Conservation (phyloP, 2,888 invertebrate species). For the Cinara cedri region DNA sequence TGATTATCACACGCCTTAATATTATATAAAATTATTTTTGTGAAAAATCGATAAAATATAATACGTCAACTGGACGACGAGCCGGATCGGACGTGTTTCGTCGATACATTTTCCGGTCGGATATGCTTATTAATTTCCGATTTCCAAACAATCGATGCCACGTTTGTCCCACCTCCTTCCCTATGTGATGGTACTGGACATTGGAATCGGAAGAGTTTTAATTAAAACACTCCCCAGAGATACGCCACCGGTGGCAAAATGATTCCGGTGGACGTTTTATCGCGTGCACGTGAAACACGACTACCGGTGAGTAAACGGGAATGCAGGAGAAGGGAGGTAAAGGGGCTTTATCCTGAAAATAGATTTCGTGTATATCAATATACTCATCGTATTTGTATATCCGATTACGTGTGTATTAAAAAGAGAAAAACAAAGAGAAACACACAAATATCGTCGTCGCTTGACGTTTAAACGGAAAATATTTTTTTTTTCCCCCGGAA, state of each 20-base stretch:
- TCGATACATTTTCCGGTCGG: constrained; percentile 19
- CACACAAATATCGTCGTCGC: too few species aligned
- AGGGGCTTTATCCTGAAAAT: too few species aligned
- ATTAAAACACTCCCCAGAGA: constrained; percentile 18
- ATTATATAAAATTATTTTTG: too few species aligned
- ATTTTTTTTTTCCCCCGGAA: too few species aligned
- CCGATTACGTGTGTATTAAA: not conserved
- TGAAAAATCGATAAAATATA: not conserved
- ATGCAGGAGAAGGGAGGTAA: too few species aligned
- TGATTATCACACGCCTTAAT: not conserved
- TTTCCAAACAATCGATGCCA: constrained; percentile 23
- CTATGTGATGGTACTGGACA: not conserved
- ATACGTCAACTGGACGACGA: not conserved
- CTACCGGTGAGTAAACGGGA: not conserved
- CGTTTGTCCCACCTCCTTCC: too few species aligned
- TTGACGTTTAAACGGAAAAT: constrained; percentile 12
- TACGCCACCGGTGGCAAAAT: not conserved
- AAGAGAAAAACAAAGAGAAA: not conserved
- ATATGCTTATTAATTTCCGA: constrained; percentile 40
- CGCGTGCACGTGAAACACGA: not conserved
- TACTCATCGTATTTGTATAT: not conserved
- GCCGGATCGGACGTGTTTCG: not conserved
- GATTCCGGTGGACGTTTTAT: constrained; percentile 16
- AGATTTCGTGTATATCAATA: too few species aligned
- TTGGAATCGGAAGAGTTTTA: not conserved